A percentile compares a stretch with the other conserved stretches of the same genome.
phyloP scores from a whole-genome alignment of 2,888 invertebrate species.

The Barypeithes pellucidus region DNA sequence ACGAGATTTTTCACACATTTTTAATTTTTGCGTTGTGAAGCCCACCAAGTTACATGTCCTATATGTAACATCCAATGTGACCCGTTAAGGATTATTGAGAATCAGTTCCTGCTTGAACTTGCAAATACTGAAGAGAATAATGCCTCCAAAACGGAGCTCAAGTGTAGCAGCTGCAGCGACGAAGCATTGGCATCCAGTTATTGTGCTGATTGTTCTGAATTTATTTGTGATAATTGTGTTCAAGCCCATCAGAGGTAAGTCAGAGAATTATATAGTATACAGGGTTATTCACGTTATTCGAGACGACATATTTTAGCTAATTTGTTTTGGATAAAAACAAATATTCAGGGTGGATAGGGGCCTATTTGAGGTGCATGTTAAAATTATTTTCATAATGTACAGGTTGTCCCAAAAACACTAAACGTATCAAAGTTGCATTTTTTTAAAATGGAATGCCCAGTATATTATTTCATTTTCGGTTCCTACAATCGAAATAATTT shows the following conservation, averaged over 20 bases:
- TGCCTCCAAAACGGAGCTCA: conserved; percentile 71
- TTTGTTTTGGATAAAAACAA: too few relatives aligned
- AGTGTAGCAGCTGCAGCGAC: conserved; percentile 92
- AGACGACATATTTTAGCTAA: too few relatives aligned
- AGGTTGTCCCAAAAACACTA: too few relatives aligned
- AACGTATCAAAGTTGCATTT: too few relatives aligned
- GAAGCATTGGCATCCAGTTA: conserved; percentile 87
- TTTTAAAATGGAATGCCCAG: too few relatives aligned
- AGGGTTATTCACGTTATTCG: too few relatives aligned
- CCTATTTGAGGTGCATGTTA: too few relatives aligned
- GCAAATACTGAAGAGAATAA: conserved; percentile 73
- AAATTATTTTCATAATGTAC: too few relatives aligned
- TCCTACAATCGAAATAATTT: too few relatives aligned
- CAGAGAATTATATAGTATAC: too few relatives aligned
- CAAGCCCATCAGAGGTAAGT: conserved; percentile 87
- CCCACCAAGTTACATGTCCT: conserved; percentile 76
- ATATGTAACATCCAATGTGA: conserved; percentile 83
- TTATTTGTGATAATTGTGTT: conserved; percentile 93
- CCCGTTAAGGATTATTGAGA: conserved; percentile 84
- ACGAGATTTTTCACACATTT: not conserved
- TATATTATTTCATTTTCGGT: too few relatives aligned
- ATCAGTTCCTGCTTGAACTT: conserved; percentile 85
- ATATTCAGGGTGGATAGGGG: too few relatives aligned
- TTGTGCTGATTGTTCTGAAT: conserved; percentile 93
- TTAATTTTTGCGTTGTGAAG: conserved; percentile 44